Percentiles rank a stretch among this genome's conserved stretches.
Conservation (phyloP, 2,113 vertebrate genomes). For the Vulpes ferrilata region DNA sequence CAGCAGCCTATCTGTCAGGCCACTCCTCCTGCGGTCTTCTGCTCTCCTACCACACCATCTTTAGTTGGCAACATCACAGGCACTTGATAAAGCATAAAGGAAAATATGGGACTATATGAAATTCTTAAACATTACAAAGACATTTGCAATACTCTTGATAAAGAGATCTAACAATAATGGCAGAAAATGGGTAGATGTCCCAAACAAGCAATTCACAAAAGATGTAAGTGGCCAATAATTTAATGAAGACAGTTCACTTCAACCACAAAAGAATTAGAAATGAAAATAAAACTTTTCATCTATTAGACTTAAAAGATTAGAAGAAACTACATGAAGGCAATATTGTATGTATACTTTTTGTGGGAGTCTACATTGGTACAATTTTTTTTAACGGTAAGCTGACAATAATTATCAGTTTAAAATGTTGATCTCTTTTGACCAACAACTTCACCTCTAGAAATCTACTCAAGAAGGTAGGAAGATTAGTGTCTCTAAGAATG, state of each 20-base stretch:
- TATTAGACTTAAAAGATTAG: not conserved
- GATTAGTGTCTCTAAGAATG: not conserved
- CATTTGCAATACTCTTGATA: not conserved
- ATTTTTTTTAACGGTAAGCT: not conserved
- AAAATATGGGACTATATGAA: constrained; percentile 5
- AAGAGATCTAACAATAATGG: constrained; percentile 2
- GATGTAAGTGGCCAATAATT: not conserved
- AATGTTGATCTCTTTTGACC: not conserved
- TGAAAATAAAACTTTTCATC: not conserved
- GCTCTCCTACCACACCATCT: not conserved
- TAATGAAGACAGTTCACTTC: not conserved
- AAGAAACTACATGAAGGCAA: not conserved
- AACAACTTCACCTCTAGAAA: constrained; percentile 15
- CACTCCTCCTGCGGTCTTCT: not conserved
- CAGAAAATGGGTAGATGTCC: not conserved
- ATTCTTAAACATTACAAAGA: constrained; percentile 28
- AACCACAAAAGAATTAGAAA: constrained; percentile 13
- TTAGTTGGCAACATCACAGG: not conserved
- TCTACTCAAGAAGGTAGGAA: not conserved
- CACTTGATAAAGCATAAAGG: not conserved
- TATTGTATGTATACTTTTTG: not conserved
- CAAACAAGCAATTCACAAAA: constrained; percentile 40
- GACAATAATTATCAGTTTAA: constrained; percentile 35
- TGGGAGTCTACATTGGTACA: not conserved
- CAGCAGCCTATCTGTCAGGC: not conserved